Conservation (phyloP, 2,113 vertebrate genomes). For the Bothrops jararaca region DNA sequence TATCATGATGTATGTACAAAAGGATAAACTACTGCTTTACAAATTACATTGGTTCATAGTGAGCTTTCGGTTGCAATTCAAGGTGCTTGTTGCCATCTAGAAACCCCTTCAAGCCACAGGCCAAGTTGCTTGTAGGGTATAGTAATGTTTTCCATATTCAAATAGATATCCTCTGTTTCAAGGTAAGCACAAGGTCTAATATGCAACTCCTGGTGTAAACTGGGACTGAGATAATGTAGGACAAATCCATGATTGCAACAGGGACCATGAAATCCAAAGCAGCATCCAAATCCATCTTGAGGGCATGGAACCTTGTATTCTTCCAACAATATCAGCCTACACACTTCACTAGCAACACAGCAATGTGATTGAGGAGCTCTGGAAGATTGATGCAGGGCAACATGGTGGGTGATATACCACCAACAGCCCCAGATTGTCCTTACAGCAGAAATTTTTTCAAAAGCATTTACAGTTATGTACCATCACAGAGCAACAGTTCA, state of each 20-base stretch:
- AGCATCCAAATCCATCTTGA: not conserved
- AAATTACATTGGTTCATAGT: not conserved
- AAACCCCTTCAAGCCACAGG: not conserved
- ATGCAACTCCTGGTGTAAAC: not conserved
- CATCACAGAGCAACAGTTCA: not conserved
- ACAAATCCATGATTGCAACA: not conserved
- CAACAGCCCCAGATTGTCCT: not conserved
- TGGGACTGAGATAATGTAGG: not conserved
- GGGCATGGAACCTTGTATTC: not conserved
- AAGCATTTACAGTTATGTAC: not conserved
- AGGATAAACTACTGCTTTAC: not conserved
- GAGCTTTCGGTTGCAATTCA: not conserved
- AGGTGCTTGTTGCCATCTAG: not conserved
- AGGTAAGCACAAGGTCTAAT: not conserved
- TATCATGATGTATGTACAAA: not conserved
- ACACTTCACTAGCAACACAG: not conserved
- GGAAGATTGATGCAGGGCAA: not conserved
- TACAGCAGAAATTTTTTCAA: not conserved
- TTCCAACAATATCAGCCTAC: not conserved
- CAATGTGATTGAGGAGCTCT: not conserved
- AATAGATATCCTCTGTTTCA: not conserved
- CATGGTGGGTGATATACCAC: not conserved
- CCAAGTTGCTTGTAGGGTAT: not conserved
- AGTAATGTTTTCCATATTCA: not conserved
- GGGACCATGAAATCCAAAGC: not conserved